These are phyloP conservation scores for Pomacea maculata DNA, from an alignment of 1,140 invertebrate genomes.

Conservation along the genomic window DNA sequence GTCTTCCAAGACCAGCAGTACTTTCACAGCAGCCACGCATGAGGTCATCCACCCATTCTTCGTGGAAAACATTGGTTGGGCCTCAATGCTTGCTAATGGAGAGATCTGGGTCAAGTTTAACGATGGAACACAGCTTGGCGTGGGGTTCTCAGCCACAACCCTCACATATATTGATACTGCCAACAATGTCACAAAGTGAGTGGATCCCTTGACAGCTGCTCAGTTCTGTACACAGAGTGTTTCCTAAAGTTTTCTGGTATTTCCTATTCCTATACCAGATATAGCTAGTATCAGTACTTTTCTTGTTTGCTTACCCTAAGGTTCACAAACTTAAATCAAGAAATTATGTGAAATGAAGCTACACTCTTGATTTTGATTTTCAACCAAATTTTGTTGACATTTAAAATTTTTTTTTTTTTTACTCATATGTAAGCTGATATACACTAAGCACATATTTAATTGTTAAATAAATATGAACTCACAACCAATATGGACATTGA, in stretches of 20 bases:
- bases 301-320: neutral
- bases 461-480: neutral
- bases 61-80: constrained; percentile 60
- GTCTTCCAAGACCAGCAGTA: constrained; percentile 43
- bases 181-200: constrained; percentile 51
- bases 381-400: too few species aligned
- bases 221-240: neutral
- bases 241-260: too few species aligned
- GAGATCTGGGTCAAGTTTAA: constrained; percentile 62
- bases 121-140: constrained; percentile 59
- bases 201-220: neutral
- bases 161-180: constrained; percentile 53
- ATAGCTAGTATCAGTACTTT: neutral
- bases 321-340: neutral
- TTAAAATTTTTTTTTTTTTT: too few species aligned
- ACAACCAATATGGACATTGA: neutral
- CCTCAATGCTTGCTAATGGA: constrained; percentile 53
- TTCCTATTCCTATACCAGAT: neutral
- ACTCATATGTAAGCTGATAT: neutral
- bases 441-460: neutral
- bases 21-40: constrained; percentile 25
- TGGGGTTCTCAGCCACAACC: constrained; percentile 52
- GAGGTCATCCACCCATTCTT: constrained; percentile 54
- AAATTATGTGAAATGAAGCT: neutral
- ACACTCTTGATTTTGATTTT: too few species aligned